Evolutionary conservation across 2,113 vertebrate species (phyloP).

Genomic region (Aramus guarauna): DNA sequence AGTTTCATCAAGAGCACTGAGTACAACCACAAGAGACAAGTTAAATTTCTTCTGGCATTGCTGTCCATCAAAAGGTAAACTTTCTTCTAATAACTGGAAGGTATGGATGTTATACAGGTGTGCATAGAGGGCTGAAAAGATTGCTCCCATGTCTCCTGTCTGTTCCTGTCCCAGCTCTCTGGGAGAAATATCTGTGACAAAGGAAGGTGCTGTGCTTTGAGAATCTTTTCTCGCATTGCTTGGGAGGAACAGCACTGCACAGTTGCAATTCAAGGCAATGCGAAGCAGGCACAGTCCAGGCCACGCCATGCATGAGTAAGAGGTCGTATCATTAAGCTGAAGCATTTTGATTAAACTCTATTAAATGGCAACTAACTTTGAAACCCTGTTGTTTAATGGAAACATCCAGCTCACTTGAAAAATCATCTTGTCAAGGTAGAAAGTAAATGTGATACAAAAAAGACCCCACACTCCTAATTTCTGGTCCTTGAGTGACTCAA

Average conservation of each 20-base stretch:
- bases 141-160: background rate
- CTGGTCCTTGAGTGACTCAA: background rate
- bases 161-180: background rate
- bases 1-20: background rate
- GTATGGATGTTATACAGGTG: background rate
- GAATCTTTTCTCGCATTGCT: background rate
- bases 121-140: background rate
- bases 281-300: background rate
- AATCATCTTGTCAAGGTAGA: background rate
- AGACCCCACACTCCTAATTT: background rate
- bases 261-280: background rate
- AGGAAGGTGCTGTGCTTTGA: background rate
- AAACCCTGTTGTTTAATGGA: background rate
- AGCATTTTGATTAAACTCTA: background rate
- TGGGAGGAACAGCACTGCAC: background rate
- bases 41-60: background rate
- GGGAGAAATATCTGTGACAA: background rate
- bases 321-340: background rate
- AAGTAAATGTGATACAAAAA: background rate
- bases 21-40: background rate
- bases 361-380: background rate
- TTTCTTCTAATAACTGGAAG: background rate
- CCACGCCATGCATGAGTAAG: rapidly evolving
- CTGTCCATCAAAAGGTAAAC: background rate
- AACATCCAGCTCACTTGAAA: background rate